Base-by-base conservation (phyloP, 1,140 invertebrate species). In the Drosophila truncata region DNA sequence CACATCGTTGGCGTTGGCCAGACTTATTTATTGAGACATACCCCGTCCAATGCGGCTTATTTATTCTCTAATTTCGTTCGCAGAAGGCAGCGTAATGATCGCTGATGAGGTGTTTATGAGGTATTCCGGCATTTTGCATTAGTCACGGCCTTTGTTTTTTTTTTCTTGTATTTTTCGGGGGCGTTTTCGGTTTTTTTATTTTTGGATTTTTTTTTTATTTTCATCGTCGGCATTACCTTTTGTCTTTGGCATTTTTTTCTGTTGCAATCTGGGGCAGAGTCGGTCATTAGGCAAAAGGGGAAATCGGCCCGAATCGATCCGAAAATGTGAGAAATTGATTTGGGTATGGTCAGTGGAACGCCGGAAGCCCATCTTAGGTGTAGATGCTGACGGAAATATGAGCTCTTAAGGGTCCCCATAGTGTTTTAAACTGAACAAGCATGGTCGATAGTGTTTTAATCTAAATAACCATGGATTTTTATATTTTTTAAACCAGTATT, bases 71-170 rank as follows among this genome's bases (percentile, higher is more conserved):
- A 84, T 88, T 84, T 74, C 57, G 67, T 80, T 80, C 80, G 69
- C 73, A 80, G 85, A 87, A 87, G 84, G 80, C 84, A 61, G 74
- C 50, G 83, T 87, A 87, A 86, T 87, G 84, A 87, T 88, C 85
- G 31, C 85, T 88, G 84, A 88, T 88, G 84, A 88, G 84, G 84
- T 88, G 84, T 88, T 88, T 88, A 88, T 84, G 84, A 88, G 64
- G 69, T 50, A 62, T 62, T 65, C 69, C 63, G 71, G 57, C 78
- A 88, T 87, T 87, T 88, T 80, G 84, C 84, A 87, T 88, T 88
- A 88, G 84, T 88, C 84, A 88, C 79, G 84, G 61, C 78, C 70
- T 66, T 65, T 64, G 44, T 59, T 67, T 59, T 33, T 50, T 76
- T 72, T 78, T 59, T n/a, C n/a, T 70, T 57, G 46, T 61, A 27